These are phyloP conservation scores for Dicyrtoma fusca DNA, from an alignment of 2,888 invertebrate species.

Conservation along the genomic window DNA sequence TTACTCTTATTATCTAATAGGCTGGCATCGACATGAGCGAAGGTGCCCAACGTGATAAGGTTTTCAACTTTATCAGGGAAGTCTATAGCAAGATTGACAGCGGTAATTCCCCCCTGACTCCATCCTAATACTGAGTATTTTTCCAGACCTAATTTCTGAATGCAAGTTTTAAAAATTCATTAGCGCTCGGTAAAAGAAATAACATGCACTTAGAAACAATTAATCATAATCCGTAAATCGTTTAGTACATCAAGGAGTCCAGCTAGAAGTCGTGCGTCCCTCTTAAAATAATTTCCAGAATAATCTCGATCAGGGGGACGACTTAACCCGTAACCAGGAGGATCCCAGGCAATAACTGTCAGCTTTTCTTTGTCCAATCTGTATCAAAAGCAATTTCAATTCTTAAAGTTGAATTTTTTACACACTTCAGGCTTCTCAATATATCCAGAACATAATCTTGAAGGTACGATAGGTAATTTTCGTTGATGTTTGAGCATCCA, in stretches of 20 bases:
- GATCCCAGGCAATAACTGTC: slow-evolving; percentile 74
- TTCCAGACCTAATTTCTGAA: slow-evolving; percentile 56
- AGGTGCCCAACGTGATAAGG: slow-evolving; percentile 50
- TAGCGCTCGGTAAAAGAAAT: not conserved
- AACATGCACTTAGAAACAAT: slow-evolving; percentile 7
- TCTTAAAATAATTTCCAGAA: slow-evolving; percentile 58
- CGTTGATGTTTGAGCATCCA: too few species aligned
- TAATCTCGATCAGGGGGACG: slow-evolving; percentile 60
- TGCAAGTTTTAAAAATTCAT: slow-evolving; percentile 45
- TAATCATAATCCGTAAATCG: too few species aligned
- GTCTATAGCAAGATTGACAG: slow-evolving; percentile 59
- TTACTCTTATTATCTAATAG: slow-evolving; percentile 3
- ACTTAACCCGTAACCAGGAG: slow-evolving; percentile 61
- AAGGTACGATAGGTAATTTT: too few species aligned
- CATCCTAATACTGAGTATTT: slow-evolving; percentile 61
- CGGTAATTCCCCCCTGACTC: slow-evolving; percentile 61
- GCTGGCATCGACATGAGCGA: not conserved
- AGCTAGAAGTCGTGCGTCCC: slow-evolving; percentile 60
- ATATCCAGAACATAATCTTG: too few species aligned
- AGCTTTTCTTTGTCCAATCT: slow-evolving; percentile 66
- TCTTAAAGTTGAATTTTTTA: too few species aligned
- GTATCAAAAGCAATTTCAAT: too few species aligned
- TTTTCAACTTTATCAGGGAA: slow-evolving; percentile 59
- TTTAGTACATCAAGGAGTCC: slow-evolving; percentile 58
- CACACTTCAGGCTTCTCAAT: too few species aligned